Base-by-base conservation (phyloP, 2,113 vertebrate species). In the Cranoglanis bouderius region DNA sequence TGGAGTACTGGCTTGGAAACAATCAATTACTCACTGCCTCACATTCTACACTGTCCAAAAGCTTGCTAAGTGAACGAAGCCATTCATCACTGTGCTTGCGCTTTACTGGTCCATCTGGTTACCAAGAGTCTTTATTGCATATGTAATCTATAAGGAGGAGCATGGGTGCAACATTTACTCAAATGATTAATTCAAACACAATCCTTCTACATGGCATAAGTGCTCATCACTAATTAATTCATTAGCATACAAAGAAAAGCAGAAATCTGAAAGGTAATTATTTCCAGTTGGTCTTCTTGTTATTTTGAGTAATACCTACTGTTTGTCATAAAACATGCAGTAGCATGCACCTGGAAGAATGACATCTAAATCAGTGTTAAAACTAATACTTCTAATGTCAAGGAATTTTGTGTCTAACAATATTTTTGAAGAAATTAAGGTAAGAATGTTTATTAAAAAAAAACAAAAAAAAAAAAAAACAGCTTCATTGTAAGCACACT, bases 21-120 rank as follows among this genome's bases (percentile, higher is more conserved):
- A 75, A 82, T 88, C 89, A 85, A 87, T 90, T 87, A 88, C 81
- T 74, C 88, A 84, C 74, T 38, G 46, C 82, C 53, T 85, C 35
- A 59, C 59, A 87, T 86, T 78, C 84, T 43, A 16, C 14, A 67
- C 87, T 72, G 53, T 46, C 82, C 77, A 87, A 82, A 89, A 55
- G 78, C 72, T 29, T 35, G 74, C 72, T 21, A 74, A 70, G 74
- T 49, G 46, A 49, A 89, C 26, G 14, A 70, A 87, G 70, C 85
- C 85, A 88, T 90, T 85, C 63, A 87, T 89, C 89, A 89, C 57
- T 32, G 18, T n/a, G 16, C 3, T 81, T 67, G 53, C 9, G 46
- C 57, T 55, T 67, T 84, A 84, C 70, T 77, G 57, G 82, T 81
- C 59, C 84, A 88, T 84, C 87, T 90, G 84, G 46, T 84, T 82